Conservation (phyloP, 2,888 invertebrate species). For the Marronus borbonicus region DNA sequence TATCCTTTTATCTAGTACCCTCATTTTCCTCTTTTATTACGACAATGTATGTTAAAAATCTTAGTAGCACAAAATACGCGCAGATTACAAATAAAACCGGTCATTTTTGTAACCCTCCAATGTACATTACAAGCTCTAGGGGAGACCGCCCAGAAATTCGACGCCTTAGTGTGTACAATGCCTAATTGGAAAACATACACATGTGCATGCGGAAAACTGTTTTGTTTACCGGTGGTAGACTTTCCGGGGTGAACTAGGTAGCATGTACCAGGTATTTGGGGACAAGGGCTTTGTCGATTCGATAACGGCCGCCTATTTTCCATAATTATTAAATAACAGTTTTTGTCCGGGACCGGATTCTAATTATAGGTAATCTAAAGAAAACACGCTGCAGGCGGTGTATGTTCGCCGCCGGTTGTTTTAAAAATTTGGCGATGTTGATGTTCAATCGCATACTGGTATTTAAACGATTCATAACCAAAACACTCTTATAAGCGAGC, state of each 20-base stretch:
- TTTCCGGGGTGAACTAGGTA: not conserved
- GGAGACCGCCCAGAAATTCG: not conserved
- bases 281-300: not conserved
- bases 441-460: too few species aligned
- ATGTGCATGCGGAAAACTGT: not conserved
- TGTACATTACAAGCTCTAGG: not conserved
- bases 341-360: not conserved
- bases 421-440: too few species aligned
- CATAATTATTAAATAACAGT: slow-evolving; percentile 7
- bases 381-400: not conserved
- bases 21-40: too few species aligned
- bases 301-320: not conserved
- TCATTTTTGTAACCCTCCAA: not conserved
- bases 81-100: too few species aligned
- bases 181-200: slow-evolving; percentile 9
- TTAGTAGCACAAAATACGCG: too few species aligned
- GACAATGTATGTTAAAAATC: too few species aligned
- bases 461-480: too few species aligned
- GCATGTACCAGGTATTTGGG: not conserved
- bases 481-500: too few species aligned
- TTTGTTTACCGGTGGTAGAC: not conserved
- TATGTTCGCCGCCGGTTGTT: not conserved
- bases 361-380: slow-evolving; percentile 8
- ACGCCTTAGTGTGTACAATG: not conserved
- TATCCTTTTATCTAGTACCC: too few species aligned